Evolutionary conservation across 2,797 vertebrate genomes (phyloP), one percentile per base, ranked within the genome.

Genomic region (Parauchenoglanis ngamensis): DNA sequence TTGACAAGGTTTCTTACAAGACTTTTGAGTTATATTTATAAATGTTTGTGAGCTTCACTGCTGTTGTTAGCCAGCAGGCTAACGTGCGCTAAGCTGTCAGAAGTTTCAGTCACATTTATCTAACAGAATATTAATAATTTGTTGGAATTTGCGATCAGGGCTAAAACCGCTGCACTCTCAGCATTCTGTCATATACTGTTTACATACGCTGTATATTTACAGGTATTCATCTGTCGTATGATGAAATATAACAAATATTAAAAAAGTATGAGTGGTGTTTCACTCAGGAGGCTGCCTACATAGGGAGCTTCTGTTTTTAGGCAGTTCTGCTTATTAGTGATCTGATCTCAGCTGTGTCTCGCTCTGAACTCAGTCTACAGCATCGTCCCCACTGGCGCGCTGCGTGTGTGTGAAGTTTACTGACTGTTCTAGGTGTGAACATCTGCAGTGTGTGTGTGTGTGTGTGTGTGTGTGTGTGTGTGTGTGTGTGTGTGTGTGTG

Each of bases 401-500:
- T 44, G 40, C 8, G 3, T 46, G 70, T 76, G 46, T 76, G 73
- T 76, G 46, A 12, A 23, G 35, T 72, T 40, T 72, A 73, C 70
- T 44, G 40, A 73, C 70, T 23, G 21, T 23, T 44, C 19, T 73
- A 44, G 40, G 70, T 73, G 40, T 72, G 40, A 40, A 72, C 31
- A 73, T 73, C 70, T 46, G 44, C 21, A 73, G 70, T 46, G 70
- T 23, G 40, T 72, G 7, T 59, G 76, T 83, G 15, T 49, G 75
- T 83, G 73, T 85, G 70, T 46, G 70, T 23, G 40, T 65, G 77
- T 79, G 40, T 65, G n/a, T 52, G 7, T 72, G 40, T 72, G 7
- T 59, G 76, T 83, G 15, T 49, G 75, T 83, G 73, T 85, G 70
- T 46, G 70, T 23, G 40, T 65, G 77, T 79, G 40, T 65, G n/a